Conservation (phyloP, 1,140 invertebrate genomes). For the Drosophila saltans region DNA sequence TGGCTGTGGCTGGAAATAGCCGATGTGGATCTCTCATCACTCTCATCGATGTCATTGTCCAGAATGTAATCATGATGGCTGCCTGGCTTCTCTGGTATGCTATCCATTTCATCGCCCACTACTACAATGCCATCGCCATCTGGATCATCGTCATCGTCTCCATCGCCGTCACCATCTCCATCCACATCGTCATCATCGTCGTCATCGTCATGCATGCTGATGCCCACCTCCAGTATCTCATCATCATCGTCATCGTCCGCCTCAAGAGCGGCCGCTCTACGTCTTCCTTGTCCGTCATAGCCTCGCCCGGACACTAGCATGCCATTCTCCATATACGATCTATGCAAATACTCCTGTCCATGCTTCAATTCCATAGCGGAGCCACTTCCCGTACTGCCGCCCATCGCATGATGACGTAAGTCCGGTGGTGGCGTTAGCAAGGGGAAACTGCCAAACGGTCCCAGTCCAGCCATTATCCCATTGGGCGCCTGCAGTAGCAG, state of each 20-base stretch:
- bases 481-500: conserved; percentile 89
- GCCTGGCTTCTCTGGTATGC: conserved; percentile 55
- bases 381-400: conserved; percentile 85
- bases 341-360: conserved; percentile 83
- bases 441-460: conserved; percentile 90
- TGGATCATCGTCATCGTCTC: conserved; percentile 82
- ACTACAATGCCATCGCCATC: conserved; percentile 84
- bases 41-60: conserved; percentile 52
- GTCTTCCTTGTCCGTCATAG: conserved; percentile 56
- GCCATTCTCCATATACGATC: conserved; percentile 81
- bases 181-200: conserved; percentile 47
- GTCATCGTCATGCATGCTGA: conserved; percentile 77
- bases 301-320: conserved; percentile 48
- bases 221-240: conserved; percentile 70
- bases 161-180: conserved; percentile 75
- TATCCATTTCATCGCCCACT: conserved; percentile 83
- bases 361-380: conserved; percentile 84
- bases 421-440: conserved; percentile 90
- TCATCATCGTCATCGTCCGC: conserved; percentile 48
- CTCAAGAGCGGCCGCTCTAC: conserved; percentile 20
- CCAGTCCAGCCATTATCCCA: conserved; percentile 86
- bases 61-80: conserved; percentile 40
- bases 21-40: conserved; percentile 77
- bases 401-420: conserved; percentile 86
- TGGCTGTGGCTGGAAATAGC: conserved; percentile 85